These are phyloP conservation scores for Pseudachorutes palmiensis DNA, from an alignment of 1,140 invertebrate genomes.

Conservation along the genomic window DNA sequence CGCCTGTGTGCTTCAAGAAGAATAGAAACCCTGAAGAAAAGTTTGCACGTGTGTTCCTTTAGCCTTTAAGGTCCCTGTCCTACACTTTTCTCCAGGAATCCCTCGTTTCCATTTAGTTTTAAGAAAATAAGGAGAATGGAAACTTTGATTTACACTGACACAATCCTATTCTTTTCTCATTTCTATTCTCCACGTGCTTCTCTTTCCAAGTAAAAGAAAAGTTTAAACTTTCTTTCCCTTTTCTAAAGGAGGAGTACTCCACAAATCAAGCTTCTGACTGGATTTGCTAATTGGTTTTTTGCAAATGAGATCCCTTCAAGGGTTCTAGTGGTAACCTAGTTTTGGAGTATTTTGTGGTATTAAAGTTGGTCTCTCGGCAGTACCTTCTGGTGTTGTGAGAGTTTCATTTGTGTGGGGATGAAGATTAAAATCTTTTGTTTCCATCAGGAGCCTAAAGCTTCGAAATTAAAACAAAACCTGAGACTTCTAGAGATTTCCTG, in stretches of 20 bases:
- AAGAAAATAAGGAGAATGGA: not conserved
- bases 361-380: too few relatives aligned
- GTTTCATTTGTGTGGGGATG: not conserved
- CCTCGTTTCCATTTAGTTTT: not conserved
- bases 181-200: not conserved
- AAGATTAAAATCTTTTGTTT: conserved; percentile 16
- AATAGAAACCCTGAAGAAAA: not conserved
- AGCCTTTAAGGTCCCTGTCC: not conserved
- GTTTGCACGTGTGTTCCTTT: not conserved
- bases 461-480: not conserved
- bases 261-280: not conserved
- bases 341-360: not conserved
- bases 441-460: not conserved
- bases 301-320: not conserved
- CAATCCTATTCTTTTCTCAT: conserved; percentile 1
- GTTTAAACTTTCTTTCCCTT: conserved; percentile 3
- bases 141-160: conserved; percentile 14
- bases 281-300: not conserved
- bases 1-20: not conserved
- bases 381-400: not conserved
- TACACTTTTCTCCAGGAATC: not conserved
- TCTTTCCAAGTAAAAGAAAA: not conserved
- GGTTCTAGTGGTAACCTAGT: not conserved
- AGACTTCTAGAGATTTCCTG: not conserved
- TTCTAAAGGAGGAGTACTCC: not conserved